Base-by-base conservation (phyloP, 2,797 vertebrate genomes). In the Tolypeutes matacus region DNA sequence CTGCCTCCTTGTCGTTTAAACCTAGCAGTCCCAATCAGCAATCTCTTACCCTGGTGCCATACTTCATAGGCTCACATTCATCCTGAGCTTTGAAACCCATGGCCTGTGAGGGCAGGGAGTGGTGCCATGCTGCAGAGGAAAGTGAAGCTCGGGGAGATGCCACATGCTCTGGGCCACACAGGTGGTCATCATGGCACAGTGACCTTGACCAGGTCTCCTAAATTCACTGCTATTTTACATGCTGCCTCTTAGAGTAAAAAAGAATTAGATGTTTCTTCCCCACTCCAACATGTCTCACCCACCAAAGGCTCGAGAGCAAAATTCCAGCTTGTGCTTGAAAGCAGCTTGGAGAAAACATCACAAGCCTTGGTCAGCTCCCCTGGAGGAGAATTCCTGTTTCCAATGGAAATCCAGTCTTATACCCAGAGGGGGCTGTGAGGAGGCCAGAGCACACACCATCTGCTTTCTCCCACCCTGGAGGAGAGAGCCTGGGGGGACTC, bases 61-160 rank as follows among this genome's bases (percentile, higher is more conserved):
- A n/a, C 21, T 25, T 12, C 1, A 51, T 7, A 53, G 67, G 34
- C 36, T 90, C 42, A 42, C 20, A 70, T 14, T 64, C 72, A 21
- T 23, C 42, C 12, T 17, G 56, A 80, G 73, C 42, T 42, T 62
- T 31, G 53, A 62, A 15, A 25, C 39, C 25, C 75, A 72, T 29
- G 0, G 0, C 29, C 42, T 2, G 11, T 34, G 46, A 56, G 34
- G 51, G n/a, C 72, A 18, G 29, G 39, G 15, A 51, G 2, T 7
- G 27, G 27, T 36, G 29, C 15, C 39, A 51, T 39, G 31, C 6
- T 65, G 64, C 64, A n/a, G 56, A 60, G n/a, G 56, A 36, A 27
- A 25, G 51, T 2, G 23, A 60, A 81, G 56, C 34, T 39, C 56
- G 27, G 25, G 34, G 13, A 39, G 34, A 12, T 34, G 18, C 27